phyloP scores from a whole-genome alignment of 1,140 invertebrate genomes.

The Monochamus saltuarius region DNA sequence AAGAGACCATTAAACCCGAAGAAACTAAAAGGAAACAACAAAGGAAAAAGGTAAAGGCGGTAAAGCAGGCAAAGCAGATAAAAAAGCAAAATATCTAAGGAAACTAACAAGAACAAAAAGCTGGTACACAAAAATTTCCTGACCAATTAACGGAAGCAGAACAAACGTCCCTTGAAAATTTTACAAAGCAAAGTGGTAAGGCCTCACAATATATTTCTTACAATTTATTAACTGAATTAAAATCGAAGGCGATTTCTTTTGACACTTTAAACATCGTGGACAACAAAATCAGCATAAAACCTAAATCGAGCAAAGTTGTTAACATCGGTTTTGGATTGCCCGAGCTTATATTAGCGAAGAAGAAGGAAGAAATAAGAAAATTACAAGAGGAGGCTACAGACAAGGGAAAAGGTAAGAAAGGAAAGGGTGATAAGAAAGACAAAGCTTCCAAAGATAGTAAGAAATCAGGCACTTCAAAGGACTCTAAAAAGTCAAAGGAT shows the following conservation, averaged over 20 bases:
- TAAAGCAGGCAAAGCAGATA: constrained; percentile 11
- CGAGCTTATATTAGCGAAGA: constrained; percentile 11
- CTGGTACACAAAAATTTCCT: constrained; percentile 3
- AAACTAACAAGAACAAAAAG: constrained; percentile 10
- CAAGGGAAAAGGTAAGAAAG: background rate
- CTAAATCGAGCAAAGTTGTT: background rate
- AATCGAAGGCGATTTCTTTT: constrained; percentile 1
- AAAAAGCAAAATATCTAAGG: constrained; percentile 14
- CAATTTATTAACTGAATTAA: background rate
- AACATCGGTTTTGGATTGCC: constrained; percentile 22
- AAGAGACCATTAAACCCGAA: background rate
- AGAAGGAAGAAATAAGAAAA: constrained; percentile 4
- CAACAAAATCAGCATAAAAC: constrained; percentile 1
- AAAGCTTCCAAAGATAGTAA: background rate
- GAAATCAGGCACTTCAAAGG: constrained; percentile 4
- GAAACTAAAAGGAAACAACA: background rate
- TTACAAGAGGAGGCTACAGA: constrained; percentile 11
- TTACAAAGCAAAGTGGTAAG: constrained; percentile 14
- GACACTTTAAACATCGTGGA: constrained; percentile 5
- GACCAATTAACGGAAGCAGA: constrained; percentile 20
- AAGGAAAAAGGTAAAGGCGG: constrained; percentile 4
- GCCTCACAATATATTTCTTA: background rate
- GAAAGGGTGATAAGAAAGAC: constrained; percentile 1
- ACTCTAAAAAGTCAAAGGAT: background rate
- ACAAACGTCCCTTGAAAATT: constrained; percentile 16